A percentile compares a stretch with the other conserved stretches of the same genome.
Conservation (phyloP, 2,113 vertebrate species). For the Ctenodactylus gundi region DNA sequence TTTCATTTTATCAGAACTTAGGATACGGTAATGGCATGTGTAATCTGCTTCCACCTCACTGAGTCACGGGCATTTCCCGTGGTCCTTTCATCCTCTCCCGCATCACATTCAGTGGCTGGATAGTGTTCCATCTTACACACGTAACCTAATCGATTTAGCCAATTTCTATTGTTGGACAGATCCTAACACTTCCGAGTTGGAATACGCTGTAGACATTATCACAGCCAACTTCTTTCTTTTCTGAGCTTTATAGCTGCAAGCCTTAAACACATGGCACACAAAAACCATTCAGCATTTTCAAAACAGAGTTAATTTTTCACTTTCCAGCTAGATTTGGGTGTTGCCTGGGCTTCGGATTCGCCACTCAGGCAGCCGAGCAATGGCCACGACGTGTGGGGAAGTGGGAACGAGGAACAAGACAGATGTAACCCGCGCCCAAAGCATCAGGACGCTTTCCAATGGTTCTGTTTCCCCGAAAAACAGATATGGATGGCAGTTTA, state of each 20-base stretch:
- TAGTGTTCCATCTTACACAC: background rate
- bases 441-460: background rate
- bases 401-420: fast-evolving
- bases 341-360: background rate
- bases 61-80: background rate
- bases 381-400: fast-evolving
- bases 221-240: conserved; percentile 1
- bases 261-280: background rate
- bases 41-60: background rate
- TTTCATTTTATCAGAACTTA: background rate
- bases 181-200: background rate
- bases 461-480: background rate
- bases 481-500: background rate
- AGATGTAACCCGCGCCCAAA: background rate
- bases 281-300: conserved; percentile 40
- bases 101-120: background rate
- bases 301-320: conserved; percentile 53
- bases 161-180: background rate
- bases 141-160: background rate
- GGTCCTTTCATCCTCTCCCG: background rate
- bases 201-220: background rate
- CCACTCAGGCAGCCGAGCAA: background rate
- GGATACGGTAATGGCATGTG: background rate
- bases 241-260: background rate
- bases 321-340: conserved; percentile 50